phyloP scores from a whole-genome alignment of 2,797 vertebrate genomes.

The Pipistrellus pygmaeus region DNA sequence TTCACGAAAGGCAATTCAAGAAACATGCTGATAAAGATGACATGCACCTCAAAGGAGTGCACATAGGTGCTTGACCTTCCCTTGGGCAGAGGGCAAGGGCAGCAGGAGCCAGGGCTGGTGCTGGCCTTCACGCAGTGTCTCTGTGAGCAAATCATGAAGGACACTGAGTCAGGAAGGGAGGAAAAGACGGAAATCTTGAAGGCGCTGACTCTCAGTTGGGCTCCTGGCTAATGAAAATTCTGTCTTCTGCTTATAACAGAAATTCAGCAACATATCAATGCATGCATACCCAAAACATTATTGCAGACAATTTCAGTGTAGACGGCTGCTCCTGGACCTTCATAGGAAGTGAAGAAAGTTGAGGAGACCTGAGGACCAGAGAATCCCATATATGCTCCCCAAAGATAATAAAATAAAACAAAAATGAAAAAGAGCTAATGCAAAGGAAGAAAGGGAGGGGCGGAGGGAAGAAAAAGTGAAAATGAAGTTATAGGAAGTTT shows the following conservation, averaged over 20 bases:
- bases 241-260: background rate
- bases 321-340: background rate
- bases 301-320: fast-evolving
- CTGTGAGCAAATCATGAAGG: background rate
- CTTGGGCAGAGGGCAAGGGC: background rate
- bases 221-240: background rate
- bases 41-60: background rate
- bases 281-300: background rate
- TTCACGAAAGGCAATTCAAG: background rate
- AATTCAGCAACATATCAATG: background rate
- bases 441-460: background rate
- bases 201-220: background rate
- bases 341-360: background rate
- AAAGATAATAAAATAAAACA: background rate
- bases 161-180: background rate
- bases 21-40: background rate
- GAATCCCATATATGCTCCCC: background rate
- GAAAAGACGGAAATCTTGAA: background rate
- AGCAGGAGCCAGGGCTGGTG: fast-evolving
- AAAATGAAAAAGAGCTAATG: background rate
- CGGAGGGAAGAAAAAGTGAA: background rate
- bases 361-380: background rate
- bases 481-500: background rate
- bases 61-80: fast-evolving
- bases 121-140: background rate